Conservation (phyloP, 2,113 vertebrate species). For the Dasyornis broadbenti region DNA sequence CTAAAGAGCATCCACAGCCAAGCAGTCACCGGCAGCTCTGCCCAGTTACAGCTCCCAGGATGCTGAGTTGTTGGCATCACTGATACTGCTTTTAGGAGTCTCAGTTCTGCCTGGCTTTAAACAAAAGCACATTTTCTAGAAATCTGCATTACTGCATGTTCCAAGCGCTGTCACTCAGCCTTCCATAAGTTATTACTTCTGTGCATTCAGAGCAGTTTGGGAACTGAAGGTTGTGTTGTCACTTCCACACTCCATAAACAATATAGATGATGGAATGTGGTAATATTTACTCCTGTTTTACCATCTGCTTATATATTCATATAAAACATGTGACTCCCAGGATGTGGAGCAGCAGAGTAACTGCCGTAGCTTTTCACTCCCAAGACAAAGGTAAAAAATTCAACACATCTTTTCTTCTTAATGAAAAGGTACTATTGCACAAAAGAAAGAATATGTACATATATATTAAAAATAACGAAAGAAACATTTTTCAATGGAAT, state of each 20-base stretch:
- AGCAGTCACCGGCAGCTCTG: neutral
- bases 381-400: neutral
- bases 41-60: neutral
- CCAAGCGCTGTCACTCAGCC: slow-evolving; percentile 2
- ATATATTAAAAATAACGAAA: neutral
- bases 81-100: fast-evolving
- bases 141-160: neutral
- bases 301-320: slow-evolving; percentile 25
- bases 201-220: neutral
- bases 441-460: neutral
- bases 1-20: neutral
- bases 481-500: neutral
- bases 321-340: neutral
- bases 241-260: neutral
- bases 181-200: neutral
- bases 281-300: slow-evolving; percentile 43
- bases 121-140: neutral
- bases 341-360: neutral
- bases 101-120: neutral
- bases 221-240: slow-evolving; percentile 2
- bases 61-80: neutral
- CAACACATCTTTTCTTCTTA: neutral
- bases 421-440: neutral
- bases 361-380: neutral
- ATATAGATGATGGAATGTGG: neutral